Evolutionary conservation across 2,797 vertebrate species (phyloP), one percentile per base, ranked within the genome.

Genomic region (Paedocypris micromegethes): DNA sequence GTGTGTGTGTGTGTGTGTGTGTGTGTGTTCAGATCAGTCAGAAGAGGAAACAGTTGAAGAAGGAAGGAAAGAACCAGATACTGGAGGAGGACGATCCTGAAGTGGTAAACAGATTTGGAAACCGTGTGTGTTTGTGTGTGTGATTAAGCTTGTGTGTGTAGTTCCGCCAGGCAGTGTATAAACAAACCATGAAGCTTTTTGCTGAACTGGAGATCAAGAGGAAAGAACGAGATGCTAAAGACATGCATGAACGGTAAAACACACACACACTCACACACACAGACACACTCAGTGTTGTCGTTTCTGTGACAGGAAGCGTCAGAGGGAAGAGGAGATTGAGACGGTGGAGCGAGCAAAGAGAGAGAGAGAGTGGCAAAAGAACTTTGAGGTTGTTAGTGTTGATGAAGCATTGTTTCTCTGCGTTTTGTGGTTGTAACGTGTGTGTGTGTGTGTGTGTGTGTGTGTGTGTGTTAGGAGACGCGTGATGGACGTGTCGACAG

Each of bases 151-250:
- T 23, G 1, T 23, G 23, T 23, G 3, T 85, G 5, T 83, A 99
- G 97, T 98, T 97, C 80, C 94, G 90, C 70, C 94, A 97, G 82
- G 96, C 95, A 2, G 94, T 99, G 0, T 98, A 99, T 81, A 99
- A 98, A 83, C 97, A 98, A 87, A 99, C 97, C 1, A 98, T 98
- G 97, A 99, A 98, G 83, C 90, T 99, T 60, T 99, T 99, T 73
- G 96, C 97, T 62, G 97, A 99, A 80, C 90, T 98, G 74, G 96
- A 98, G 89, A 97, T 98, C 79, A 98, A 98, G 84, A 94, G 96
- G 84, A 98, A 98, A 91, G 96, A 99, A 86, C 91, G 96, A 84
- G 96, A 98, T 89, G 92, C 96, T 23, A 98, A 97, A 85, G 96
- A 99, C 4, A 99, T 99, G 97, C 97, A 99, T 39, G 95, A 99